Base-by-base conservation (phyloP, 64 coral and sea anemone genomes). In the Pocillopora verrucosa region DNA sequence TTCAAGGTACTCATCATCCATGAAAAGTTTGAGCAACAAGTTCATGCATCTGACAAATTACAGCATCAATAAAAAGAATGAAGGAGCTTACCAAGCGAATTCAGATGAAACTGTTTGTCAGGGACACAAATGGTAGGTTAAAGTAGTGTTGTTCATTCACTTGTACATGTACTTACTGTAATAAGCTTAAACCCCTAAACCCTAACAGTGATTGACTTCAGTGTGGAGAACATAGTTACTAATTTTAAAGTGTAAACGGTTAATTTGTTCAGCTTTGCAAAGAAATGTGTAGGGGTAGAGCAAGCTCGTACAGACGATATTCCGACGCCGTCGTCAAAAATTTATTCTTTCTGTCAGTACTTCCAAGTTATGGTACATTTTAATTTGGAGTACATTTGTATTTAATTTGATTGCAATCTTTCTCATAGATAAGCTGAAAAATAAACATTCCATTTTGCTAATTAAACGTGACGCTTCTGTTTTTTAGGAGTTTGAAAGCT, bases 41-140 rank as follows among this genome's bases (percentile, higher is more conserved):
- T 99, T 99, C 22, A 99, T 99, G 91, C 97, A 99, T 70, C 79
- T 99, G 68, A 99, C 97, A 76, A 99, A 99, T 86, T 99, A 99
- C 91, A 99, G 97, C 77, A 86, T 99, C 51, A 99, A 99, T 79
- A 99, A 99, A 82, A 99, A 99, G 80, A 99, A 99, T 67, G 97
- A 95, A 41, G 93, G 94, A 68, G 97, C 93, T 13, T 99, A 99
- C 58, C 91, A 93, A 61, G 24, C 97, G 3, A 99, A 99, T 61
- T 87, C 94, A 24, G 97, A 99, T 83, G 97, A 99, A 59, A 88
- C 56, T 73, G 88, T 92, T 59, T 99, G 97, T 76, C 97, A 99
- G 59, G 97, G 97, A 2, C 97, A 99, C 60, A 99, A 99, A 80
- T 99, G 97, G 97, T 99, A 63, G 36, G 91, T 72, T 16, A 22